Percentiles rank a stretch among this genome's conserved stretches.
Evolutionary conservation across 1,140 invertebrate genomes (phyloP).

Genomic region (Bilobella aurantiaca): DNA sequence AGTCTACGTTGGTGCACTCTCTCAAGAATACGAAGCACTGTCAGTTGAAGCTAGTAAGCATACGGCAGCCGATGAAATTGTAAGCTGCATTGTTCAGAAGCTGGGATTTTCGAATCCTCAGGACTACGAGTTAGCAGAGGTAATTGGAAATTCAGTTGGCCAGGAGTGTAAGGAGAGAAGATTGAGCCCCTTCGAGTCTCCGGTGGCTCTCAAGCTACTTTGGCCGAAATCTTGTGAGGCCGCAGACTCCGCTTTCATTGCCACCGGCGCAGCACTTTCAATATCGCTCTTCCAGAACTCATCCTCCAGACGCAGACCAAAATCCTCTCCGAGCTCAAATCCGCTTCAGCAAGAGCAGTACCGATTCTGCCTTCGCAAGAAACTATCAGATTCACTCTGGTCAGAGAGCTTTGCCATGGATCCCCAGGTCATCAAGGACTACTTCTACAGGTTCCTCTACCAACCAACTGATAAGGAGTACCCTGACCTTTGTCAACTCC

Average conservation of each 20-base stretch:
- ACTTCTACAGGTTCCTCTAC: constrained; percentile 80
- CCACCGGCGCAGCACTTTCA: too few relatives aligned
- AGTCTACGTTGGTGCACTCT: constrained; percentile 82
- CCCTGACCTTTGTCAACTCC: constrained; percentile 87
- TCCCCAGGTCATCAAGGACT: constrained; percentile 76
- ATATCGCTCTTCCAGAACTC: constrained; percentile 3
- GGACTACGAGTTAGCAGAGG: constrained; percentile 82
- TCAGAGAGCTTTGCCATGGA: constrained; percentile 76
- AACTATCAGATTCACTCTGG: constrained; percentile 60
- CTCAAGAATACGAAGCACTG: constrained; percentile 69
- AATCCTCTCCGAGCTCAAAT: constrained; percentile 1
- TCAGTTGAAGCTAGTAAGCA: constrained; percentile 85
- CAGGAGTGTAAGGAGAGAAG: constrained; percentile 86
- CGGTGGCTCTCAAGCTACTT: constrained; percentile 80
- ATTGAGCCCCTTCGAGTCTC: constrained; percentile 71
- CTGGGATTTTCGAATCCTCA: constrained; percentile 55
- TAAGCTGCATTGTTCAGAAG: constrained; percentile 70
- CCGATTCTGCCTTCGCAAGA: constrained; percentile 73
- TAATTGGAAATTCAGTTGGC: constrained; percentile 65
- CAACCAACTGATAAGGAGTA: constrained; percentile 73
- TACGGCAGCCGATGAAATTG: constrained; percentile 78
- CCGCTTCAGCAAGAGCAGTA: constrained; percentile 35
- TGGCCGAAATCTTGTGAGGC: constrained; percentile 62
- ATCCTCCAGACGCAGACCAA: constrained; percentile 1
- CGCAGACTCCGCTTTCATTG: constrained; percentile 19